Evolutionary conservation across 2,888 invertebrate species (phyloP).

Genomic region (Epistrophe grossulariae): DNA sequence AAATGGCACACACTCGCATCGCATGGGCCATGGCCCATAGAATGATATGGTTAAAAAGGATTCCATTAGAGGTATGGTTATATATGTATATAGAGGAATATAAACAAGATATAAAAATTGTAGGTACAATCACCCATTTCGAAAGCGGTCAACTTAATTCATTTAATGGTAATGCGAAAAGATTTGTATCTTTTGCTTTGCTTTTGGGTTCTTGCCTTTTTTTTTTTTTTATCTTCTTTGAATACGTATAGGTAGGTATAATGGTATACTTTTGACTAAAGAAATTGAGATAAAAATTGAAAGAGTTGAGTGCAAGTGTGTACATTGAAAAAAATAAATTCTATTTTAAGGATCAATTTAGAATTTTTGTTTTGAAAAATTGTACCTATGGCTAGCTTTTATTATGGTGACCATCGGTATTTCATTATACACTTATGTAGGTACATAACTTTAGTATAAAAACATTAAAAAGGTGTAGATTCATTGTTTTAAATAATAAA

Average conservation of each 20-base stretch:
- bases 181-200: slow-evolving; percentile 70
- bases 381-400: too few relatives aligned
- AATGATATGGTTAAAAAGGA: slow-evolving; percentile 55
- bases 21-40: neutral
- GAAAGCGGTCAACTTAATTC: slow-evolving; percentile 76
- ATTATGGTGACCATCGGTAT: neutral
- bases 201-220: slow-evolving; percentile 41
- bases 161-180: slow-evolving; percentile 76
- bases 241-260: slow-evolving; percentile 30
- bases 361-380: too few relatives aligned
- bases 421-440: too few relatives aligned
- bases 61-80: slow-evolving; percentile 5
- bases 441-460: too few relatives aligned
- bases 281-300: slow-evolving; percentile 62
- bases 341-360: neutral
- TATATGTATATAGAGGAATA: neutral
- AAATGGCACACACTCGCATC: slow-evolving; percentile 57
- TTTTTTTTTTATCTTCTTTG: slow-evolving; percentile 45
- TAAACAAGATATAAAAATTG: slow-evolving; percentile 75
- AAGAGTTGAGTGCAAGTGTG: slow-evolving; percentile 67
- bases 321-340: neutral
- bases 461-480: too few relatives aligned
- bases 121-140: slow-evolving; percentile 76
- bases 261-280: slow-evolving; percentile 47
- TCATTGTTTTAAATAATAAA: too few relatives aligned